Conservation (phyloP, 2,888 invertebrate genomes). For the Calephelis perditalis region DNA sequence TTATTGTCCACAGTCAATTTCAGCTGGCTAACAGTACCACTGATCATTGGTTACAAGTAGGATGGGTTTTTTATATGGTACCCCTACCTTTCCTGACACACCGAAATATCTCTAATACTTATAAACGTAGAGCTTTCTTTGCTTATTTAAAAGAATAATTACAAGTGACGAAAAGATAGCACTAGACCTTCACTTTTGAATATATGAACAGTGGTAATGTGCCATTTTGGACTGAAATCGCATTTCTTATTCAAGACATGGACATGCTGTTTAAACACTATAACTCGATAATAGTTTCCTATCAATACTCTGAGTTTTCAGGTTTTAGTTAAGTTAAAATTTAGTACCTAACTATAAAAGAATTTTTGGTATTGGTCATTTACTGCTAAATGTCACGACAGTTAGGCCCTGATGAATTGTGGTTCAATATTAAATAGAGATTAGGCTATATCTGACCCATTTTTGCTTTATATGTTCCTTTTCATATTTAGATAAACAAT, state of each 20-base stretch:
- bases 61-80: too few relatives aligned
- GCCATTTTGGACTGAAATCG: neutral
- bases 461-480: slow-evolving; percentile 19
- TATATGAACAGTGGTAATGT: too few relatives aligned
- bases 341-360: slow-evolving; percentile 46
- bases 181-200: too few relatives aligned
- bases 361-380: slow-evolving; percentile 62
- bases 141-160: too few relatives aligned
- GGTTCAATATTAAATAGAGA: slow-evolving; percentile 4
- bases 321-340: slow-evolving; percentile 35
- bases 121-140: too few relatives aligned
- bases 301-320: slow-evolving; percentile 39
- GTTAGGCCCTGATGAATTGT: slow-evolving; percentile 52
- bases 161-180: too few relatives aligned
- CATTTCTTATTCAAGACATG: slow-evolving; percentile 20
- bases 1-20: slow-evolving; percentile 31
- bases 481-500: too few relatives aligned
- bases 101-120: too few relatives aligned
- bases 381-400: slow-evolving; percentile 48
- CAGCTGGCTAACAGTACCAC: too few relatives aligned
- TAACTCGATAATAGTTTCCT: slow-evolving; percentile 35
- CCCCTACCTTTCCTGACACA: too few relatives aligned
- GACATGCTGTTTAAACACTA: slow-evolving; percentile 29
- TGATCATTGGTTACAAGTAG: too few relatives aligned
- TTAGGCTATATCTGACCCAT: slow-evolving; percentile 9